phyloP scores from a whole-genome alignment of 2,113 vertebrate species.

The Seriola quinqueradiata region DNA sequence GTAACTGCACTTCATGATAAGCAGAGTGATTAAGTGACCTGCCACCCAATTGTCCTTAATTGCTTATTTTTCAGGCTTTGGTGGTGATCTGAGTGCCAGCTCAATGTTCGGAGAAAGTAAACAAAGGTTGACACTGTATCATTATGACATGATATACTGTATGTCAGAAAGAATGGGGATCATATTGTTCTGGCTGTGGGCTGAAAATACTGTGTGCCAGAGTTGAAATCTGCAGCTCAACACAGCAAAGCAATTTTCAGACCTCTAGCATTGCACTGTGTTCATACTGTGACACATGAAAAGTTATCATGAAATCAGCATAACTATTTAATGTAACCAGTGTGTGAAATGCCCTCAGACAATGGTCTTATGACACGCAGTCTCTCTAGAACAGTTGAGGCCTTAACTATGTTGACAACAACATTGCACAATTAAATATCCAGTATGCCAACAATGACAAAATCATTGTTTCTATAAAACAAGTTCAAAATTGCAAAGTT shows the following conservation, averaged over 20 bases:
- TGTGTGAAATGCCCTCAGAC: not conserved
- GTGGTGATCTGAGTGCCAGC: conserved; percentile 13
- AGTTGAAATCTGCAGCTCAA: conserved; percentile 9
- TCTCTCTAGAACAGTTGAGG: too few species aligned
- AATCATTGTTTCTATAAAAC: too few species aligned
- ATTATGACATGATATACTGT: not conserved
- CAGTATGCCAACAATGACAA: too few species aligned
- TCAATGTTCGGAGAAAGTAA: not conserved
- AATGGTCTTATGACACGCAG: too few species aligned
- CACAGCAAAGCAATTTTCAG: conserved; percentile 1
- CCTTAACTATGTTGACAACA: too few species aligned
- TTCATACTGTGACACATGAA: not conserved
- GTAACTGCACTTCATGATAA: not conserved
- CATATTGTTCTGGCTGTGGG: not conserved
- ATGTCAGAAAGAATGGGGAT: conserved; percentile 12
- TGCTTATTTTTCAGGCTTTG: conserved; percentile 2
- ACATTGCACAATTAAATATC: too few species aligned
- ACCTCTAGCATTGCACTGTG: not conserved
- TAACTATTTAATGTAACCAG: not conserved
- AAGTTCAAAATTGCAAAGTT: too few species aligned
- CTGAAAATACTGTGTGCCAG: conserved; percentile 5
- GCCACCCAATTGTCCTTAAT: conserved; percentile 21
- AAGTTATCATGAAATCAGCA: not conserved
- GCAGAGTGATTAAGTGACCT: not conserved
- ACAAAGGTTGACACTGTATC: conserved; percentile 21